phyloP scores from a whole-genome alignment of 1,140 invertebrate species.

The Charaxes varanes region DNA sequence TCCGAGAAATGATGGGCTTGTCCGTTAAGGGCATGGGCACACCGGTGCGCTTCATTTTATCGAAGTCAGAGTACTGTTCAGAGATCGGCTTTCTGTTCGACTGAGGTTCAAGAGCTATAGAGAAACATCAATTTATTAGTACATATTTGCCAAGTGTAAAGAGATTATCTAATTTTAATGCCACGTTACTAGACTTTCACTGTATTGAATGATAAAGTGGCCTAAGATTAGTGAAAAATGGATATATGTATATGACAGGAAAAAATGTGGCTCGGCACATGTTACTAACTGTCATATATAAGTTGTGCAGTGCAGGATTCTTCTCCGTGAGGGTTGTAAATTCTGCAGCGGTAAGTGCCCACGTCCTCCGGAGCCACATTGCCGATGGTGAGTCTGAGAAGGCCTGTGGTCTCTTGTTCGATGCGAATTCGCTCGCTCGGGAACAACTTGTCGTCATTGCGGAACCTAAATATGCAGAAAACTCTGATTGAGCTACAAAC shows the following conservation, averaged over 20 bases:
- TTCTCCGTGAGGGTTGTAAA: constrained; percentile 89
- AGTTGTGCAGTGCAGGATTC: constrained; percentile 88
- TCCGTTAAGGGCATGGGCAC: constrained; percentile 89
- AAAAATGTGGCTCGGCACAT: not conserved
- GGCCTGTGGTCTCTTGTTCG: constrained; percentile 86
- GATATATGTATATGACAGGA: not conserved
- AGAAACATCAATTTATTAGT: no score
- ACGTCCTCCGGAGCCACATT: constrained; percentile 85
- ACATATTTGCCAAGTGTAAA: no score
- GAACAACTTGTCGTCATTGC: constrained; percentile 85
- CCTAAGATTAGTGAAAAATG: not conserved
- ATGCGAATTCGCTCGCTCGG: constrained; percentile 87
- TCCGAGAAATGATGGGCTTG: constrained; percentile 89
- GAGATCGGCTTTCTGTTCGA: constrained; percentile 79
- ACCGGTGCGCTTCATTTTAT: constrained; percentile 87
- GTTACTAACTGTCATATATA: constrained; percentile 85
- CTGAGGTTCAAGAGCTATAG: constrained; percentile 79
- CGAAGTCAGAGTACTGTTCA: constrained; percentile 89
- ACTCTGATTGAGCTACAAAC: no score
- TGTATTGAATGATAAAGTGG: not conserved
- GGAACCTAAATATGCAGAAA: constrained; percentile 76
- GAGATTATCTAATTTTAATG: no score
- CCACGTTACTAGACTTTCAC: no score
- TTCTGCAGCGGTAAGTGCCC: constrained; percentile 87
- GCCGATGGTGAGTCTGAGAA: constrained; percentile 85